phyloP scores from a whole-genome alignment of 2,797 vertebrate species.

The Lepidocolaptes lacrymiger region DNA sequence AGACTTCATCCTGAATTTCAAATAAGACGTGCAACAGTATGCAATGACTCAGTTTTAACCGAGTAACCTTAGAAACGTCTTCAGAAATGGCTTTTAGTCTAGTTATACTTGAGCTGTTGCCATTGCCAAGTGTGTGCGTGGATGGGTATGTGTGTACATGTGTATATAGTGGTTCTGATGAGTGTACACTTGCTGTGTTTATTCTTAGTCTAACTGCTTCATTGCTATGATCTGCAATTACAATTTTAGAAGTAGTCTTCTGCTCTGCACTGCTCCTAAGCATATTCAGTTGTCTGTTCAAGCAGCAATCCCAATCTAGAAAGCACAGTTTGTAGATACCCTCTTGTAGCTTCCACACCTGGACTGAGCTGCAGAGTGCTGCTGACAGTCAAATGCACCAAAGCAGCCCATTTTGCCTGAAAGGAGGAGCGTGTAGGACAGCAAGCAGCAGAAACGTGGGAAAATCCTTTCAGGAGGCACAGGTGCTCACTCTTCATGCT shows the following conservation, averaged over 20 bases:
- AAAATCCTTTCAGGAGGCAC: neutral
- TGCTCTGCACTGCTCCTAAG: neutral
- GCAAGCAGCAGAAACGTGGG: neutral
- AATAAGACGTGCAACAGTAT: neutral
- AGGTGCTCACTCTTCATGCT: neutral
- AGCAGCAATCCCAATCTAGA: neutral
- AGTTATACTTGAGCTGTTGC: slow-evolving; percentile 6
- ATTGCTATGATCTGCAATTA: neutral
- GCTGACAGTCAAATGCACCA: neutral
- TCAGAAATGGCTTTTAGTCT: slow-evolving; percentile 16
- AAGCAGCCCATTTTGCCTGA: neutral
- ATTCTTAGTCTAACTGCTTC: slow-evolving; percentile 34
- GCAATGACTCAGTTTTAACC: slow-evolving; percentile 49
- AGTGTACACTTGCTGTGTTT: neutral
- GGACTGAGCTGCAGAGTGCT: fast-evolving
- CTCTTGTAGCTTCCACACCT: neutral
- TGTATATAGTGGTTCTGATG: neutral
- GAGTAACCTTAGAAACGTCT: slow-evolving; percentile 59
- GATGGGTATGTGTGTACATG: neutral
- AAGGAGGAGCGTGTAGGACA: neutral
- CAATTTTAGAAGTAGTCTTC: slow-evolving; percentile 9
- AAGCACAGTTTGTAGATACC: neutral
- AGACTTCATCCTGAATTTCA: slow-evolving; percentile 23
- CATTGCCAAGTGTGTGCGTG: neutral
- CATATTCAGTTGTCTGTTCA: neutral